A percentile compares a stretch with the other conserved stretches of the same genome.
Conservation (phyloP, 2,113 vertebrate species). For the Pyrgilauda ruficollis region DNA sequence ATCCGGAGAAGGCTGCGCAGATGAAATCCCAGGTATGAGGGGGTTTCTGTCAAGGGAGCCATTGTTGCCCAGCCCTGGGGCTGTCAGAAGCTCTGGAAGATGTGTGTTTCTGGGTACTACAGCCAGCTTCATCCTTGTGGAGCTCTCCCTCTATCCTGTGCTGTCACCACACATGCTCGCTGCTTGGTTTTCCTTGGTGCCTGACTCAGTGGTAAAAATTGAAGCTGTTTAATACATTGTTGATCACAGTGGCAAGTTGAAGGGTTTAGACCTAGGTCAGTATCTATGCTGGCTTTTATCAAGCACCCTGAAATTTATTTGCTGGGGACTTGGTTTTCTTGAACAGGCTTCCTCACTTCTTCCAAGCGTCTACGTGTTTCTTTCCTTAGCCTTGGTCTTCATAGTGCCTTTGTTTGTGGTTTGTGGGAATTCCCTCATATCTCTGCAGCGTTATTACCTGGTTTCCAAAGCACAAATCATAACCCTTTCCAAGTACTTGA, state of each 20-base stretch:
- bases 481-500: neutral
- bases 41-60: neutral
- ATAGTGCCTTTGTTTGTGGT: neutral
- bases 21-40: conserved; percentile 93
- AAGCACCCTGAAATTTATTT: neutral
- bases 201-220: neutral
- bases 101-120: neutral
- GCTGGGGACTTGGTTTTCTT: neutral
- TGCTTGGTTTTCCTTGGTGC: neutral
- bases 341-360: neutral
- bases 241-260: neutral
- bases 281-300: neutral
- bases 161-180: neutral
- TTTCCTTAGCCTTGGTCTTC: neutral
- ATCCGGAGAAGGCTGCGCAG: conserved; percentile 95
- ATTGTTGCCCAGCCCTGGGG: neutral
- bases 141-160: neutral
- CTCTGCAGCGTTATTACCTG: neutral
- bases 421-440: neutral
- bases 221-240: neutral
- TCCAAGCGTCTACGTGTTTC: accelerated
- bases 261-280: neutral
- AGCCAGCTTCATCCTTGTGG: neutral
- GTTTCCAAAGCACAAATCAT: neutral
- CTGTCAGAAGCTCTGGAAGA: neutral